These are phyloP conservation scores for Penaeus vannamei DNA, from an alignment of 1,140 invertebrate species.

Conservation along the genomic window DNA sequence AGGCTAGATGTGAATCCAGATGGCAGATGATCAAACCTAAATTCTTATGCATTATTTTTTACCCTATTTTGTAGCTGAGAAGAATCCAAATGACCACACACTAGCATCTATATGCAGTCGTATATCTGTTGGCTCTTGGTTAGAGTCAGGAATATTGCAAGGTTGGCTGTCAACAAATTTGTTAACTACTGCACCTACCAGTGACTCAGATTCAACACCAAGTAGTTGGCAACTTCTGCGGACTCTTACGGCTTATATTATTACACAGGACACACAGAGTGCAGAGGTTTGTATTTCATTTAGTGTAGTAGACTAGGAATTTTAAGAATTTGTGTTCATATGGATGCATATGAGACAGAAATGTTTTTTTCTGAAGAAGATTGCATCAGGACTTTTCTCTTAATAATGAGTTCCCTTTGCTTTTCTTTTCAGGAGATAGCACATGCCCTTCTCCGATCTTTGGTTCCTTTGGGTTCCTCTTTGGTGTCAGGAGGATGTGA, in stretches of 20 bases:
- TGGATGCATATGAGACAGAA: too few species aligned
- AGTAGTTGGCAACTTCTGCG: slow-evolving; percentile 59
- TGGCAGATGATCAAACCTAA: background rate
- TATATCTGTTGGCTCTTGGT: slow-evolving; percentile 78
- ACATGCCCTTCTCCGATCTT: slow-evolving; percentile 55
- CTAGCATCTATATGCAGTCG: slow-evolving; percentile 81
- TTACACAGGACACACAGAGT: slow-evolving; percentile 58
- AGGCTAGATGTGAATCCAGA: too few species aligned
- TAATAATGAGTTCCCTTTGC: slow-evolving; percentile 74
- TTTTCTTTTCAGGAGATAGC: slow-evolving; percentile 80
- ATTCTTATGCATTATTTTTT: slow-evolving; percentile 43
- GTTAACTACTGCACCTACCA: slow-evolving; percentile 69
- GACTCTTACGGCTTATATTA: slow-evolving; percentile 62
- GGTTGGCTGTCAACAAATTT: slow-evolving; percentile 76
- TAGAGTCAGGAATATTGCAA: slow-evolving; percentile 79
- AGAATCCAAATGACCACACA: slow-evolving; percentile 76
- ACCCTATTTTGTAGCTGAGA: slow-evolving; percentile 72
- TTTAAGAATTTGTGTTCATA: slow-evolving; percentile 75
- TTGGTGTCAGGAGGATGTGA: slow-evolving; percentile 53
- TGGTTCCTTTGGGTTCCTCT: slow-evolving; percentile 61
- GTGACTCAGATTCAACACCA: slow-evolving; percentile 50
- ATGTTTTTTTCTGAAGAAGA: background rate
- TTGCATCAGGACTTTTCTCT: too few species aligned
- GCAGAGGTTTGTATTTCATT: slow-evolving; percentile 37
- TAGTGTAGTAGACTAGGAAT: slow-evolving; percentile 64